Evolutionary conservation across 2,113 vertebrate genomes (phyloP), one percentile per base, ranked within the genome.

Genomic region (Neotragus pygmaeus): DNA sequence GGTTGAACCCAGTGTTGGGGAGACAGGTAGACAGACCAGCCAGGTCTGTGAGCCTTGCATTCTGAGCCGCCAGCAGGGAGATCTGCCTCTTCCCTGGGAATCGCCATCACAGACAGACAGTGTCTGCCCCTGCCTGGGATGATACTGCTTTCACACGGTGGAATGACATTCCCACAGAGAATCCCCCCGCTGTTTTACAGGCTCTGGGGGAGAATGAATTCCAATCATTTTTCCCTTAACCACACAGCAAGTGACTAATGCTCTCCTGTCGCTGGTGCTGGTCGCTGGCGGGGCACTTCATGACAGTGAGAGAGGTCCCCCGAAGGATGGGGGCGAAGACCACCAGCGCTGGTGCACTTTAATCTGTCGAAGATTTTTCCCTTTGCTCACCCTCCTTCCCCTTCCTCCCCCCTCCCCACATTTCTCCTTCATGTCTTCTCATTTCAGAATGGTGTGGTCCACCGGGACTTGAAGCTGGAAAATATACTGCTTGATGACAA

Each of bases 401-500:
- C 27, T 0, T 14, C 21, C 86, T 55, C 53, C 17, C 45, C 10
- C 5, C 16, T 49, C 25, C 5, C 47, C 45, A 15, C 39, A 45
- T 55, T 16, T 49, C 30, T 23, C 23, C 49, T 78, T 73, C 47
- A 83, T 96, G 58, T 83, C 98, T 98, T 89, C 73, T 98, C 93
- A 3, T 99, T 99, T 96, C 99, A 99, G 99, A 99, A 99, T 0
- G 99, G 99, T 77, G 99, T 99, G 97, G 99, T 99, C 97, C 99
- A 99, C 98, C 99, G 99, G 98, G 99, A 99, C 98, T 98, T 99
- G 98, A 99, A 99, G 99, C 99, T 99, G 99, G 99, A 99, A 99
- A 99, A 99, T 92, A 99, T 99, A 98, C 99, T 99, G 98, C 99
- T 99, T 86, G 99, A 99, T 98, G 99, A 99, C 98, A 99, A 99